Conservation (phyloP, 2,888 invertebrate genomes). For the Sminthurides aquaticus region DNA sequence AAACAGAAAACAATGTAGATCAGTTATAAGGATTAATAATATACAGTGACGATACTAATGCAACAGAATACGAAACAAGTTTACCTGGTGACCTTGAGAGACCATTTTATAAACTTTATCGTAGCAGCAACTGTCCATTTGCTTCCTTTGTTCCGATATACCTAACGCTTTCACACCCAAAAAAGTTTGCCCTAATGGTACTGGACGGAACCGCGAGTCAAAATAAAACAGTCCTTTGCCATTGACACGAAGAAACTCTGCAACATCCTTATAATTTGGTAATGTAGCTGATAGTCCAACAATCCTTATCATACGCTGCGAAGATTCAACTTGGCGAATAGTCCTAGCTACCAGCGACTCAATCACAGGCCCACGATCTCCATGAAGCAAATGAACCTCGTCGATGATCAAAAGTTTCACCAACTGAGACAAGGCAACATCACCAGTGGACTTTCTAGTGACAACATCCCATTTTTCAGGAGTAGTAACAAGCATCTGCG, state of each 20-base stretch:
- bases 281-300: constrained; percentile 94
- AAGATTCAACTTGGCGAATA: constrained; percentile 79
- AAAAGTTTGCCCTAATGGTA: constrained; percentile 85
- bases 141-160: constrained; percentile 56
- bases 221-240: constrained; percentile 90
- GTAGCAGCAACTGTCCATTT: constrained; percentile 87
- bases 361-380: constrained; percentile 93
- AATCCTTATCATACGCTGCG: constrained; percentile 91
- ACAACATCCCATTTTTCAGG: constrained; percentile 99
- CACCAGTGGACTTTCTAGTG: constrained; percentile 85
- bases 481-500: constrained; percentile 66
- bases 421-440: constrained; percentile 78
- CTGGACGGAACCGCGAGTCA: constrained; percentile 87
- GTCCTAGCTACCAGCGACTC: constrained; percentile 95
- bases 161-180: constrained; percentile 70
- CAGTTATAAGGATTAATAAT: no score
- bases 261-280: constrained; percentile 95
- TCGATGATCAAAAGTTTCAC: constrained; percentile 92
- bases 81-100: constrained; percentile 77
- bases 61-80: constrained; percentile 3
- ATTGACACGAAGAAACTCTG: constrained; percentile 86
- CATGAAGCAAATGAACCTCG: constrained; percentile 93
- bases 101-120: constrained; percentile 83
- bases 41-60: constrained; percentile 9
- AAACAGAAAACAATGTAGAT: background rate